phyloP scores from a whole-genome alignment of 2,113 vertebrate genomes.

The Ptilorrhoa leucosticta region DNA sequence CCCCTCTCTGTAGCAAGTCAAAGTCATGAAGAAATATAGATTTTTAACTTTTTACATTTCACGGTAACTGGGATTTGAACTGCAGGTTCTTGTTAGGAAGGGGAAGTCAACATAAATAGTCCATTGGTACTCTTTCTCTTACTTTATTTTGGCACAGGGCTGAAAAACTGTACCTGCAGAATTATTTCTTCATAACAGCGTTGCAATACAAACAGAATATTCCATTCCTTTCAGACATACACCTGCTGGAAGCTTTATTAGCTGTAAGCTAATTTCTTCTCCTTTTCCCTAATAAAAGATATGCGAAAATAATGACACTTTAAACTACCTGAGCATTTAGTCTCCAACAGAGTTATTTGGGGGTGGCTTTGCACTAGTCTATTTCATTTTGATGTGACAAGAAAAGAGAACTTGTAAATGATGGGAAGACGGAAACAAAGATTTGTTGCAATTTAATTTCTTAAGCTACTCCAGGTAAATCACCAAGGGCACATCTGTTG shows the following conservation, averaged over 20 bases:
- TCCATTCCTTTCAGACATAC: background rate
- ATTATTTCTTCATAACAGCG: background rate
- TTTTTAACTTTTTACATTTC: constrained; percentile 24
- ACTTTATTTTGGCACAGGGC: constrained; percentile 29
- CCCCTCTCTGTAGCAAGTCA: background rate
- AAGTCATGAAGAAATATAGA: constrained; percentile 42
- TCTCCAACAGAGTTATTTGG: background rate
- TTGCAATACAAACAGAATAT: constrained; percentile 2
- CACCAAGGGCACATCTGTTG: background rate
- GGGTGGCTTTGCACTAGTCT: background rate
- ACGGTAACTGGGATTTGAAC: constrained; percentile 39
- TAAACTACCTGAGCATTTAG: background rate
- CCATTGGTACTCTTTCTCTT: constrained; percentile 4
- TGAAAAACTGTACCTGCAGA: constrained; percentile 10
- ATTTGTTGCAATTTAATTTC: background rate
- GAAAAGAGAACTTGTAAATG: background rate
- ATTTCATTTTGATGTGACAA: background rate
- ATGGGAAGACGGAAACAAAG: background rate
- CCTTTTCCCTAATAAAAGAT: background rate
- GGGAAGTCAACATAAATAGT: background rate
- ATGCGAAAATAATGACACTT: background rate
- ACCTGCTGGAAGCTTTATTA: background rate
- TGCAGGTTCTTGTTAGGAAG: background rate
- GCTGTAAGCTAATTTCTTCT: background rate
- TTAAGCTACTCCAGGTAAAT: background rate